A percentile compares a stretch with the other conserved stretches of the same genome.
These are phyloP conservation scores for Aphelinus atriplicis DNA, from an alignment of 1,140 invertebrate genomes.

Conservation along the genomic window DNA sequence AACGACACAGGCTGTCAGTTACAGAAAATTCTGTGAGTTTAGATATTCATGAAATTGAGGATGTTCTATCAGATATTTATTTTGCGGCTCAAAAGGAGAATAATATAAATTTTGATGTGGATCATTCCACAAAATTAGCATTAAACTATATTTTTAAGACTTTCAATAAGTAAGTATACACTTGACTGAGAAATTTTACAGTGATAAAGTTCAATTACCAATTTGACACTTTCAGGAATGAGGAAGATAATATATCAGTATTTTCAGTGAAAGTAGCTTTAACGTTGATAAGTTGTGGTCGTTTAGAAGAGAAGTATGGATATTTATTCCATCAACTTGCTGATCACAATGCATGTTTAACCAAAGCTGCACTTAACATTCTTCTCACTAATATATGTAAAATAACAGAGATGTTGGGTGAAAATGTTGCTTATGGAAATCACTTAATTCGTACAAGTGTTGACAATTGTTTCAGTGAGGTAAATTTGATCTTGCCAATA, in stretches of 20 bases:
- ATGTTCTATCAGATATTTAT: constrained; percentile 68
- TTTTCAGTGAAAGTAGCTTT: constrained; percentile 68
- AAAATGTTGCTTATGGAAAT: constrained; percentile 67
- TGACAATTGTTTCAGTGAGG: constrained; percentile 67
- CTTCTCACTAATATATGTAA: constrained; percentile 66
- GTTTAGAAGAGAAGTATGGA: constrained; percentile 70
- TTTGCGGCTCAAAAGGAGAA: constrained; percentile 66
- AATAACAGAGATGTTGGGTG: constrained; percentile 68
- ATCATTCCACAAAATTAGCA: constrained; percentile 64
- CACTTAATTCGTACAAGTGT: constrained; percentile 66
- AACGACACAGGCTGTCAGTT: constrained; percentile 66
- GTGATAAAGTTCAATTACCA: constrained; percentile 27
- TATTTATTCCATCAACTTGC: constrained; percentile 71
- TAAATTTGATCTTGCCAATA: constrained; percentile 41
- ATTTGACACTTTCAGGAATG: constrained; percentile 53
- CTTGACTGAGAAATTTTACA: not conserved
- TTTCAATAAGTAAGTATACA: constrained; percentile 65
- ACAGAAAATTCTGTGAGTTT: constrained; percentile 66
- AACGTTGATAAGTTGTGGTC: constrained; percentile 65
- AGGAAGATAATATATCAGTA: constrained; percentile 63
- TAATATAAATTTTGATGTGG: constrained; percentile 61
- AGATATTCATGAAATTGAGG: constrained; percentile 65
- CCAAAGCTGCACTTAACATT: constrained; percentile 62
- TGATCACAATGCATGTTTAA: constrained; percentile 70
- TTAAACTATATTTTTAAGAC: constrained; percentile 64